These are phyloP conservation scores for Meteorus colon DNA, from an alignment of 2,888 invertebrate species.

Conservation along the genomic window DNA sequence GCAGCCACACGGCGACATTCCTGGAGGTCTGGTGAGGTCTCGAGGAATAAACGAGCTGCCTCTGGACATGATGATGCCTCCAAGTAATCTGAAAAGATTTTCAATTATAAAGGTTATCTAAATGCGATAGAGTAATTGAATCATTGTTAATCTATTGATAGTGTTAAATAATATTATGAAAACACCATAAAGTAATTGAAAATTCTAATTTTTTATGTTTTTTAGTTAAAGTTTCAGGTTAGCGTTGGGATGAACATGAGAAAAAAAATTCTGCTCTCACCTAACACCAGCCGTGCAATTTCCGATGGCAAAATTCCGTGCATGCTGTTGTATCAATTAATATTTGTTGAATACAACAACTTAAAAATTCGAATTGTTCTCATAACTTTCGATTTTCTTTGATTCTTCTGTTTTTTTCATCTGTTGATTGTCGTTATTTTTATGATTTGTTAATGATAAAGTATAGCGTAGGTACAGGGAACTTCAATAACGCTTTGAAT, in stretches of 20 bases:
- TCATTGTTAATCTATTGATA: neutral
- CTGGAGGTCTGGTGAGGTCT: slow-evolving; percentile 61
- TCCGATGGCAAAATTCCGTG: slow-evolving; percentile 70
- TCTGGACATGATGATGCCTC: slow-evolving; percentile 65
- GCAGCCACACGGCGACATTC: slow-evolving; percentile 61
- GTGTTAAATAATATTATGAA: neutral
- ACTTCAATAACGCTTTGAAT: no score
- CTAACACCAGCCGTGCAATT: slow-evolving; percentile 69
- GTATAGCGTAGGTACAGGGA: neutral
- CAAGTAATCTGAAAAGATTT: slow-evolving; percentile 63
- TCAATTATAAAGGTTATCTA: neutral
- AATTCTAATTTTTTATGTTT: neutral
- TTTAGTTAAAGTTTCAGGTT: slow-evolving; percentile 40
- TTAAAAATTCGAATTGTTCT: neutral
- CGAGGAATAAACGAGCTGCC: slow-evolving; percentile 64
- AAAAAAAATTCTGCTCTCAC: slow-evolving; percentile 56
- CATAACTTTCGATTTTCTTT: neutral
- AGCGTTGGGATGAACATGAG: slow-evolving; percentile 39
- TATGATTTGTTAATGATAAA: neutral
- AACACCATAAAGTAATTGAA: no score
- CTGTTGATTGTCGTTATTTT: neutral
- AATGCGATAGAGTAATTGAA: neutral
- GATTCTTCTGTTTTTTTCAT: neutral
- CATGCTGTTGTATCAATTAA: slow-evolving; percentile 55
- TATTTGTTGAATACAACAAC: neutral